A percentile compares a stretch with the other conserved stretches of the same genome.
Conservation (phyloP, 2,113 vertebrate genomes). For the Malaclemys terrapin region DNA sequence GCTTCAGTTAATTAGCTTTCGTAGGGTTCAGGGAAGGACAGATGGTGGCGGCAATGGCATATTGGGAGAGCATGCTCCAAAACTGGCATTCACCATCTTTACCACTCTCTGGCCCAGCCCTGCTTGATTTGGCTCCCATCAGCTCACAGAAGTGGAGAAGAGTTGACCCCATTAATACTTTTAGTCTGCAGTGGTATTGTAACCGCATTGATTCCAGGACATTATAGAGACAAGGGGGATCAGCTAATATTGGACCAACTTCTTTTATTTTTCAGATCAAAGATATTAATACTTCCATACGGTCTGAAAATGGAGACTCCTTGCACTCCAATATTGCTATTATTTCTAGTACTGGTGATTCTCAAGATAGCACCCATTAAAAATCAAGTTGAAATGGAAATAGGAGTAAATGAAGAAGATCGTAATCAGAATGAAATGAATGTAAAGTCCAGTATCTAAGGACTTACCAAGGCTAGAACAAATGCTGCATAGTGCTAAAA, state of each 20-base stretch:
- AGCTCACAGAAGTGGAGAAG: neutral
- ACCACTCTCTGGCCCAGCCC: neutral
- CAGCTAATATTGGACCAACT: neutral
- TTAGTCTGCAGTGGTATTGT: neutral
- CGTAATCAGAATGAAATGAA: neutral
- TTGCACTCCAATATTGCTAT: neutral
- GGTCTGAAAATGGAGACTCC: neutral
- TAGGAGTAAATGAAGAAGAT: neutral
- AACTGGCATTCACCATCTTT: neutral
- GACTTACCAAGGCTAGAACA: neutral
- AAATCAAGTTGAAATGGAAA: neutral
- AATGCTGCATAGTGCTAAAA: neutral
- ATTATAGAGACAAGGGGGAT: neutral
- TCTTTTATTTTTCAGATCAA: neutral
- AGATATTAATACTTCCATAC: neutral
- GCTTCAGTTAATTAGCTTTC: slow-evolving; percentile 16
- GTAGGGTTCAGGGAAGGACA: neutral
- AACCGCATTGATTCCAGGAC: neutral
- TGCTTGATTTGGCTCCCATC: neutral
- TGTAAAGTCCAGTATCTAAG: rapidly evolving
- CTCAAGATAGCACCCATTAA: neutral
- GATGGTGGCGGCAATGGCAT: neutral
- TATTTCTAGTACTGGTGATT: neutral
- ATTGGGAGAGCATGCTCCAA: neutral
- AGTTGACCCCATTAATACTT: neutral